phyloP scores from a whole-genome alignment of 2,113 vertebrate species.

The Cololabis saira region DNA sequence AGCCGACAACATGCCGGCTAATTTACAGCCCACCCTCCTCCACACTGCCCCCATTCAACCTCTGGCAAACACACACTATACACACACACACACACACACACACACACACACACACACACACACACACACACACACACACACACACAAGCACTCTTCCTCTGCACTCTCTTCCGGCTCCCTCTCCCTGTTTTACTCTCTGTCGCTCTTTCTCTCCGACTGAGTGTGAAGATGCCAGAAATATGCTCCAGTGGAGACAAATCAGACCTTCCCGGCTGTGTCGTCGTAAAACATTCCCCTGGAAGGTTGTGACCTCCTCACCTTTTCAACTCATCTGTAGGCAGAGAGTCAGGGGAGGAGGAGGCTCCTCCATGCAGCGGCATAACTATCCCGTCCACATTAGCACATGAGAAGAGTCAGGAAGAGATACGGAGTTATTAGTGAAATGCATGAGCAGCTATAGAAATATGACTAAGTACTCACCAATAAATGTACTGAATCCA shows the following conservation, averaged over 20 bases:
- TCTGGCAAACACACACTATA: constrained; percentile 20
- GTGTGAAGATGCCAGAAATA: constrained; percentile 77
- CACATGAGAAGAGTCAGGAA: constrained; percentile 16
- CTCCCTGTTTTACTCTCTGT: constrained; percentile 38
- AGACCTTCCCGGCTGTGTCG: constrained; percentile 66
- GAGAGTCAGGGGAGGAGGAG: constrained; percentile 31
- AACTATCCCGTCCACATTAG: constrained; percentile 48
- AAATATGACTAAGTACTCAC: constrained; percentile 21
- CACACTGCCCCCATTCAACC: constrained; percentile 25
- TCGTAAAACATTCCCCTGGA: constrained; percentile 79
- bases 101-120: not conserved
- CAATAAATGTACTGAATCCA: constrained; percentile 2
- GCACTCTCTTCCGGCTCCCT: constrained; percentile 18
- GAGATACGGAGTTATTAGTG: not conserved
- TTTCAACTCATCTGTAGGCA: constrained; percentile 78
- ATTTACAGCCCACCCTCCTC: constrained; percentile 74
- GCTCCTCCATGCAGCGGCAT: constrained; percentile 60
- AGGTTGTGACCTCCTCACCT: constrained; percentile 82
- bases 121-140: constrained; percentile 5
- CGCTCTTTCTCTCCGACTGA: constrained; percentile 34
- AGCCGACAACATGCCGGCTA: constrained; percentile 68
- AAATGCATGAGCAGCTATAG: constrained; percentile 12
- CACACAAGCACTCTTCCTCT: constrained; percentile 24
- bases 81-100: not conserved
- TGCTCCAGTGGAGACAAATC: constrained; percentile 80